A percentile compares a stretch with the other conserved stretches of the same genome.
These are phyloP conservation scores for Zaprionus camerounensis DNA, from an alignment of 1,140 invertebrate species.

Conservation along the genomic window DNA sequence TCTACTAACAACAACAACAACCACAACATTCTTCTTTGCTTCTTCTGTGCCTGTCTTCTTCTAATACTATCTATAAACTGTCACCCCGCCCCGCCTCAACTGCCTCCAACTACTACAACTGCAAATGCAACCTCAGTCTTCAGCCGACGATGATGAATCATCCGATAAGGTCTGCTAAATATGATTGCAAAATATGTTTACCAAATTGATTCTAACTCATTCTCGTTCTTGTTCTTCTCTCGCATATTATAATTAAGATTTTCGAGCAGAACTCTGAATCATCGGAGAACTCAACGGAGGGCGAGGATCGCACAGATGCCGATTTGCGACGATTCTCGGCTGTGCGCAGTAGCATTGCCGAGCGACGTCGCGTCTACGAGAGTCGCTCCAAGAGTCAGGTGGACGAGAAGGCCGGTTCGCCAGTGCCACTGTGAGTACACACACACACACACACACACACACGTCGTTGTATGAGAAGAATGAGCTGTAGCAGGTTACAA, in stretches of 20 bases:
- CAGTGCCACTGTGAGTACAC: constrained; percentile 87
- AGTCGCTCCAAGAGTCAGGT: constrained; percentile 87
- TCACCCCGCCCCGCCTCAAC: constrained; percentile 37
- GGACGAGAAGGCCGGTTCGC: constrained; percentile 88
- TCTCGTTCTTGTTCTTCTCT: not conserved
- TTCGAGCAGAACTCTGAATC: constrained; percentile 83
- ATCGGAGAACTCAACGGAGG: constrained; percentile 80
- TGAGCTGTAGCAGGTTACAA: too few species aligned
- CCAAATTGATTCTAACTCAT: not conserved
- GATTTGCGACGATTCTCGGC: constrained; percentile 83
- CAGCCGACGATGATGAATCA: constrained; percentile 83
- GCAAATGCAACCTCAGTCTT: constrained; percentile 64
- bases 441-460: too few species aligned
- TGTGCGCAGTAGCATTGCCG: constrained; percentile 90
- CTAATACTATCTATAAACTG: constrained; percentile 35
- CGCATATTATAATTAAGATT: constrained; percentile 47
- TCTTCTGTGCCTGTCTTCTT: constrained; percentile 33
- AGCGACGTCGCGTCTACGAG: constrained; percentile 91
- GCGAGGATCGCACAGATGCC: constrained; percentile 80
- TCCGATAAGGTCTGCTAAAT: constrained; percentile 78
- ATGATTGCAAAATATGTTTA: constrained; percentile 6
- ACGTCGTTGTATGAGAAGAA: too few species aligned
- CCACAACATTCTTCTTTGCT: constrained; percentile 43
- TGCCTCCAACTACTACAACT: constrained; percentile 24
- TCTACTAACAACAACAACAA: constrained; percentile 29